Evolutionary conservation across 2,888 invertebrate species (phyloP), one percentile per base, ranked within the genome.

Genomic region (Coecobrya sp.): DNA sequence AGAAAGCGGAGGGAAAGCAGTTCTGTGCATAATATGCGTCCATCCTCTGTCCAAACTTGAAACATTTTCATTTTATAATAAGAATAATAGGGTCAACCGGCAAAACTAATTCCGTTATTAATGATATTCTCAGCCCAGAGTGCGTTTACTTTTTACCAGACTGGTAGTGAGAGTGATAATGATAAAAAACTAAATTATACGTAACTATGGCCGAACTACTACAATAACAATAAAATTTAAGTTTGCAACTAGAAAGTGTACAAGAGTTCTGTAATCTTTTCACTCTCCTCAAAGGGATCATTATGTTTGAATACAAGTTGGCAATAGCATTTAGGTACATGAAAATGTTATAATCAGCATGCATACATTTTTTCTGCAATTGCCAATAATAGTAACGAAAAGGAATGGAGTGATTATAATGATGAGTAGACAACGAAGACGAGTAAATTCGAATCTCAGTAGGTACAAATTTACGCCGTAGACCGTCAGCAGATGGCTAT

Each of bases 241-340:
- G 3, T 49, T 76, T 45, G 76, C 45, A 76, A 76, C 76, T 76
- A 76, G 76, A 76, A 76, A 76, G 76, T 76, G 45, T 49, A 76
- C 70, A 76, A 76, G 11, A 76, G 19, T 49, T 45, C 25, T 25
- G 49, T 49, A 76, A 76, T 76, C 76, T 73, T 73, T 11, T 45
- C 49, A 16, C 16, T 59, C 16, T 76, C 45, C 16, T 76, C 45
- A 76, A 49, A 49, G 8, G 49, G 76, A 49, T 49, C 70, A 70
- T 42, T 42, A 70, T 16, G 7, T 36, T 16, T n/a, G 19, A 70
- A 42, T 70, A 42, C 70, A 36, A 42, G 42, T 19, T 19, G n/a
- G 27, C 30, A 36, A 42, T 19, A 10, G 42, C 19, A 42, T 36
- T 10, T 19, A 70, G n/a, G 36, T 42, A 70, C 36, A 70, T 42